Conservation (phyloP, 2,888 invertebrate genomes). For the Drosophila austrosaltans region DNA sequence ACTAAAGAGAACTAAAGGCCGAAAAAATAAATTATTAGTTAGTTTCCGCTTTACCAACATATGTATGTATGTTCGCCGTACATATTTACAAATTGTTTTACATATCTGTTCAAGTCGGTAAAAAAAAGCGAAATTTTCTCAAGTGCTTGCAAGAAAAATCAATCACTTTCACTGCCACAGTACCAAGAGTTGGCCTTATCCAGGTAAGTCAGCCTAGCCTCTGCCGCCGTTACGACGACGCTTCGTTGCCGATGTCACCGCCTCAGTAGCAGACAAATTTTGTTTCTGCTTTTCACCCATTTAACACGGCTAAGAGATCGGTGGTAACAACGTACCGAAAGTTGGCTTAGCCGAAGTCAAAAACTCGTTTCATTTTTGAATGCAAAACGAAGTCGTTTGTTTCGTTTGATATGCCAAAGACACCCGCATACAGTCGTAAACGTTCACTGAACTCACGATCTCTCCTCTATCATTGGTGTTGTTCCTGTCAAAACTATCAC, state of each 20-base stretch:
- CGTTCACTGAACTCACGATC: slow-evolving; percentile 69
- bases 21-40: no score
- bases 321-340: slow-evolving; percentile 57
- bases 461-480: slow-evolving; percentile 28
- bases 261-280: slow-evolving; percentile 54
- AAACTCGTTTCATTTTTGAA: slow-evolving; percentile 63
- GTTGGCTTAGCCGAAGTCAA: slow-evolving; percentile 38
- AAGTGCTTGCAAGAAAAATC: slow-evolving; percentile 48
- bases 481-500: slow-evolving; percentile 64
- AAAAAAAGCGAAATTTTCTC: slow-evolving; percentile 60
- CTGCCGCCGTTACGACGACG: background rate
- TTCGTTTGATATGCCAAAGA: slow-evolving; percentile 36
- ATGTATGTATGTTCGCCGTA: background rate
- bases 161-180: slow-evolving; percentile 72
- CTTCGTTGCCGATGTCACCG: slow-evolving; percentile 28
- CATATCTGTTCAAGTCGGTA: background rate
- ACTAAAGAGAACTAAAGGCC: no score
- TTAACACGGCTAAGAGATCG: slow-evolving; percentile 48
- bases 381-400: slow-evolving; percentile 53
- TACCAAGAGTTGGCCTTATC: slow-evolving; percentile 53
- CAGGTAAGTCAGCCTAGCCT: slow-evolving; percentile 39
- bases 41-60: background rate
- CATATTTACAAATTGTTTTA: no score
- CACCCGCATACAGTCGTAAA: slow-evolving; percentile 53
- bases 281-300: slow-evolving; percentile 68